These are phyloP conservation scores for Lymantria dispar DNA, from an alignment of 2,888 invertebrate genomes.

Conservation along the genomic window DNA sequence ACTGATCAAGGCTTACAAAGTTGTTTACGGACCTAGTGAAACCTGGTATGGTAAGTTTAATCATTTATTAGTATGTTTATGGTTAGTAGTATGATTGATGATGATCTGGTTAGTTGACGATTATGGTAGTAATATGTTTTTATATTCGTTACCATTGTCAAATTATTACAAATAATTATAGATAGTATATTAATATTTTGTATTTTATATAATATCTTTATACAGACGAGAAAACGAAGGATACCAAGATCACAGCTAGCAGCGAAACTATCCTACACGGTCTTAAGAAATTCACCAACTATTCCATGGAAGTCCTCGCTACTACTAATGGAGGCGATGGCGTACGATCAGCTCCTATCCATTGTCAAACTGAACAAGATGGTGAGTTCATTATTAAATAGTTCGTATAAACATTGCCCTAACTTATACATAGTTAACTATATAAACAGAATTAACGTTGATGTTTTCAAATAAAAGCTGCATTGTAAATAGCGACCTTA, in stretches of 20 bases:
- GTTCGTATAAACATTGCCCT: too few species aligned
- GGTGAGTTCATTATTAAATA: conserved; percentile 87
- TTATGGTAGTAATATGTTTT: too few species aligned
- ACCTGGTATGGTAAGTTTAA: conserved; percentile 93
- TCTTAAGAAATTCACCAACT: conserved; percentile 96
- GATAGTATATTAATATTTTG: not conserved
- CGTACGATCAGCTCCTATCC: conserved; percentile 92
- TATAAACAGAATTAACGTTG: too few species aligned
- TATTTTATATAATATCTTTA: not conserved
- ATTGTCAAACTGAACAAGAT: conserved; percentile 97
- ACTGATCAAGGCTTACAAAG: conserved; percentile 97
- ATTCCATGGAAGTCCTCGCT: conserved; percentile 97
- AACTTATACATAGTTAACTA: too few species aligned
- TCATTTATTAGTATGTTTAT: too few species aligned
- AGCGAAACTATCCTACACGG: conserved; percentile 97
- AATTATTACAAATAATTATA: not conserved
- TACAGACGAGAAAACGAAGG: conserved; percentile 93
- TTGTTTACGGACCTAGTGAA: conserved; percentile 94
- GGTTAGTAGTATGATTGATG: too few species aligned
- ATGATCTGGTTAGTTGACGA: too few species aligned
- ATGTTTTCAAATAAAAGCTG: too few species aligned
- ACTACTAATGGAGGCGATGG: conserved; percentile 98
- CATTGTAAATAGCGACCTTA: too few species aligned
- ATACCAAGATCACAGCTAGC: conserved; percentile 95
- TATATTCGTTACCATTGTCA: too few species aligned